Base-by-base conservation (phyloP, 2,797 vertebrate species). In the Antennarius maculatus region DNA sequence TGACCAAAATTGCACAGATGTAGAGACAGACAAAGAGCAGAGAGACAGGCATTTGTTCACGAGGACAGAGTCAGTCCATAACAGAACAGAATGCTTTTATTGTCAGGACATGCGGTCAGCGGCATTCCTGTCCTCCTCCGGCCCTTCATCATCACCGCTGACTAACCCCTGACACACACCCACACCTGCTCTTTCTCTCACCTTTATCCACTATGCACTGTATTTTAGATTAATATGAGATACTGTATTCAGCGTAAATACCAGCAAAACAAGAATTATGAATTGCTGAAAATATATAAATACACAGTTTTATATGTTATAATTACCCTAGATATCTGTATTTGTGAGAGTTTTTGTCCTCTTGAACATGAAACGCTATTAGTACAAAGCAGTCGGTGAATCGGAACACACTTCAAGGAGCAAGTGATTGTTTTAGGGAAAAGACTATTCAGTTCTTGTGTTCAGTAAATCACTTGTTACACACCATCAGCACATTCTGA, bases 101-200 rank as follows among this genome's bases (percentile, higher is more conserved):
- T 78, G 74, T 71, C 46, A 23, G 46, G 23, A 63, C 75, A 77
- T 74, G 61, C 56, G 46, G 59, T 80, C 80, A 75, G 71, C 54
- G 4, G 67, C 72, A 88, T 91, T 88, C 87, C 87, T 72, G 18
- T 80, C 84, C 82, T 82, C 83, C 85, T 79, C 56, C 72, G 75
- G 78, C 42, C 61, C 63, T 78, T 74, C 56, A 80, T 85, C 81
- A 50, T 67, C 48, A 62, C 41, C 70, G 70, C 79, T 47, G 16
- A 39, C 34, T 18, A 37, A 27, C 48, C 31, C 16, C 28, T 50
- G 43, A 23, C 18, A 41, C 42, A 42, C 47, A 61, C 17, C 46
- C 65, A 58, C 54, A 29, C 27, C 29, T 52, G 57, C 51, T 51
- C 37, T 31, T 47, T 46, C 14, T 37, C 28, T 52, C 10, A 28